Conservation (phyloP, 2,113 vertebrate genomes). For the Nibea coibor region DNA sequence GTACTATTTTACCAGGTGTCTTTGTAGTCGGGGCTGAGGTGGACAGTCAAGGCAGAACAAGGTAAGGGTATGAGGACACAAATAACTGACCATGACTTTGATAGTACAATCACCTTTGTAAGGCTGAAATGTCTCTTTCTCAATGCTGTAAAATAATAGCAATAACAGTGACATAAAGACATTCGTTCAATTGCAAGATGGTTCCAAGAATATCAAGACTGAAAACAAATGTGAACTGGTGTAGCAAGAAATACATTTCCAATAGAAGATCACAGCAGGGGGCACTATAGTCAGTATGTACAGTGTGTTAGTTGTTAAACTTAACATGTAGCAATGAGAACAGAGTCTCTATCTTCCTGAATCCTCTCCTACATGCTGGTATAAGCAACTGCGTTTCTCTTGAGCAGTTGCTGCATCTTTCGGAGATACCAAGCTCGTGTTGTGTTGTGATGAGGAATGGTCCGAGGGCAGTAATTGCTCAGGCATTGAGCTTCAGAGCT, state of each 20-base stretch:
- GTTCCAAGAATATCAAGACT: background rate
- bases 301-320: background rate
- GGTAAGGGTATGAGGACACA: slow-evolving; percentile 13
- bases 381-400: background rate
- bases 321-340: background rate
- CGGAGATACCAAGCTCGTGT: background rate
- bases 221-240: background rate
- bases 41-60: slow-evolving; percentile 31
- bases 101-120: background rate
- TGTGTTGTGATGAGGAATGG: slow-evolving; percentile 11
- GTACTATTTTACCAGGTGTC: slow-evolving; percentile 19
- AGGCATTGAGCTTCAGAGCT: slow-evolving; percentile 34
- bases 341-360: background rate
- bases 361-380: background rate
- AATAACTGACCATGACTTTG: background rate
- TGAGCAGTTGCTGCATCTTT: background rate
- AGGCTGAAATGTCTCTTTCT: background rate
- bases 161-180: background rate
- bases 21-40: slow-evolving; percentile 47
- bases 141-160: background rate
- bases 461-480: slow-evolving; percentile 31
- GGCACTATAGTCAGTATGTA: background rate
- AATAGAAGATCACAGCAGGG: slow-evolving; percentile 25
- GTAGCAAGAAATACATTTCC: background rate
- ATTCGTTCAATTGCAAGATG: background rate